Conservation (phyloP, 1,140 invertebrate genomes). For the Apis laboriosa region DNA sequence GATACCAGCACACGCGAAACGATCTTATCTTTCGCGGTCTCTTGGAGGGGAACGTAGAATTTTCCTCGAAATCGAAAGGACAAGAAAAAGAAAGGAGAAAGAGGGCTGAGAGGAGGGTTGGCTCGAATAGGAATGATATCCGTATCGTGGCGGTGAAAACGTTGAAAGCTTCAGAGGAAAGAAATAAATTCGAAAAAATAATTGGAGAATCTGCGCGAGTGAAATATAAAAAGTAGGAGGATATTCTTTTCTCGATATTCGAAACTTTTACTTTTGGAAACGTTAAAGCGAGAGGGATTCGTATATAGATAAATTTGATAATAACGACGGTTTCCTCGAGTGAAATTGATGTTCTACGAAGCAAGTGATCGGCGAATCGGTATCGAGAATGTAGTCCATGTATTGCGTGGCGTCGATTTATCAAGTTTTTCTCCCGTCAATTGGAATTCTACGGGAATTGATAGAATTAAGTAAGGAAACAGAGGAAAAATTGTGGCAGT, state of each 20-base stretch:
- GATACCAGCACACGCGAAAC: too few species aligned
- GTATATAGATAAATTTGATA: background rate
- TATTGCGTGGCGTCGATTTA: conserved; percentile 14
- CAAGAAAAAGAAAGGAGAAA: background rate
- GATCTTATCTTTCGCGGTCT: conserved; percentile 19
- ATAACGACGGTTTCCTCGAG: background rate
- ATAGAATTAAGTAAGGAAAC: conserved; percentile 16
- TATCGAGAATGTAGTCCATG: background rate
- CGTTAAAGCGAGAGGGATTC: background rate
- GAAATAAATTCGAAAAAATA: background rate
- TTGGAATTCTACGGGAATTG: conserved; percentile 30
- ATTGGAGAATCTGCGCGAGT: background rate
- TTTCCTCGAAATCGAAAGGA: conserved; percentile 23
- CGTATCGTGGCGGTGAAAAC: background rate
- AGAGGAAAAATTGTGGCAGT: background rate
- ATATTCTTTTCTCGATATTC: background rate
- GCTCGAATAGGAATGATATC: background rate
- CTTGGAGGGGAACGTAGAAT: conserved; percentile 1
- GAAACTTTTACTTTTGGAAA: background rate
- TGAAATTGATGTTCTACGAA: background rate
- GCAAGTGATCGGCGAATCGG: background rate
- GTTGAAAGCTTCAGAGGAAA: background rate
- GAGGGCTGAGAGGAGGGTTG: background rate
- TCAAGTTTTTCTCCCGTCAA: conserved; percentile 10
- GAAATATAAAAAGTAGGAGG: background rate